Conservation (phyloP, 92 coral and sea anemone species). For the Desmophyllum pertusum region DNA sequence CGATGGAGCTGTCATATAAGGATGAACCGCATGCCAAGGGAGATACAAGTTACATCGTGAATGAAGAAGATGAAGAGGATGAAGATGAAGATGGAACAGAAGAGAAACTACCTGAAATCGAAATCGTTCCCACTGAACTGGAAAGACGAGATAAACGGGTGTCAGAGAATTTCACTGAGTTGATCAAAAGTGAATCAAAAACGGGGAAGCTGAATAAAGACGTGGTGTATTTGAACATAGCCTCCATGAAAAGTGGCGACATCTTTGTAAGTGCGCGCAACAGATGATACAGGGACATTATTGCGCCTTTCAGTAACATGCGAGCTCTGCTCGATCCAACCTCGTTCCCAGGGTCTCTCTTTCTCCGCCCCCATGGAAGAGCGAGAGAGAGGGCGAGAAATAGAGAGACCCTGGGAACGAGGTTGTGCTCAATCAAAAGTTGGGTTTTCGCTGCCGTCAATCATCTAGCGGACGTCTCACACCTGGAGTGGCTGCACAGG, state of each 20-base stretch:
- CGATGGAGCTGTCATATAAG: conserved; percentile 70
- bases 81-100: conserved; percentile 15
- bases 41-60: conserved; percentile 57
- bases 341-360: too few species aligned
- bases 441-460: too few species aligned
- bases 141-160: conserved; percentile 44
- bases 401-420: too few species aligned
- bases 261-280: conserved; percentile 94
- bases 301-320: too few species aligned
- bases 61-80: conserved; percentile 46
- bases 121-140: conserved; percentile 10
- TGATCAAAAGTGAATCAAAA: conserved; percentile 61
- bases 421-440: too few species aligned
- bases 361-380: too few species aligned
- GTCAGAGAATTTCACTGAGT: conserved; percentile 66
- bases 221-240: conserved; percentile 80
- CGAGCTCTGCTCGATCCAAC: conserved; percentile 3
- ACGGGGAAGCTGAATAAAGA: conserved; percentile 80
- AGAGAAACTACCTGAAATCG: conserved; percentile 2
- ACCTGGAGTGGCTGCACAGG: too few species aligned
- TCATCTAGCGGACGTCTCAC: too few species aligned
- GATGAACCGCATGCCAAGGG: conserved; percentile 79
- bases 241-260: conserved; percentile 87
- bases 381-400: too few species aligned
- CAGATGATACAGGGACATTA: too few species aligned